Evolutionary conservation across 2,888 invertebrate species (phyloP).

Genomic region (Caenorhabditis virilis): DNA sequence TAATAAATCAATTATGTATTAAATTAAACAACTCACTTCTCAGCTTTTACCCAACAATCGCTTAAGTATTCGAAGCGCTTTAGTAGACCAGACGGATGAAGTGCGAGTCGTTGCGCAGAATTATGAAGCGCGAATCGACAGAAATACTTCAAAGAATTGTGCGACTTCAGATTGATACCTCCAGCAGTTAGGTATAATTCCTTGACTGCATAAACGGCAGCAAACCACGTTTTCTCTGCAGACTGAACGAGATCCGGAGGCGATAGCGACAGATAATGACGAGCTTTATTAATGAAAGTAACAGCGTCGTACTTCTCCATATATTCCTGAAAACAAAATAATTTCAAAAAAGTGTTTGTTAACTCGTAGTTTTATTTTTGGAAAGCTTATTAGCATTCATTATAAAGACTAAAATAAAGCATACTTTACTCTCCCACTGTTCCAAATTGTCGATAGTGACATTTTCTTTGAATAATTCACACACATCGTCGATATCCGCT

Average conservation of each 20-base stretch:
- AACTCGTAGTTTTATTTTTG: conserved; percentile 30
- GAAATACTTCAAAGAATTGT: conserved; percentile 23
- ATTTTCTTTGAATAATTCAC: conserved; percentile 13
- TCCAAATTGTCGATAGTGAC: conserved; percentile 11
- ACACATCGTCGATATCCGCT: conserved; percentile 8
- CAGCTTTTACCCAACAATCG: conserved; percentile 13
- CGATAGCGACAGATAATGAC: conserved; percentile 9
- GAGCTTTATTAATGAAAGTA: conserved; percentile 22
- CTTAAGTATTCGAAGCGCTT: neutral
- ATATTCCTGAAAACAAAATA: conserved; percentile 25
- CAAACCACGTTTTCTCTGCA: conserved; percentile 23
- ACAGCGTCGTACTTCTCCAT: conserved; percentile 22
- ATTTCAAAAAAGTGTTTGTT: conserved; percentile 30
- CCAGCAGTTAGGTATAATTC: conserved; percentile 9
- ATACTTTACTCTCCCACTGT: conserved; percentile 16
- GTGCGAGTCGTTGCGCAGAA: too few species aligned
- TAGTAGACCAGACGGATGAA: too few species aligned
- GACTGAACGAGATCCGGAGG: conserved; percentile 23
- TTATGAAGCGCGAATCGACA: conserved; percentile 5
- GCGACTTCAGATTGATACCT: conserved; percentile 21
- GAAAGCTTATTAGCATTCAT: conserved; percentile 31
- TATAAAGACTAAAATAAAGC: conserved; percentile 31
- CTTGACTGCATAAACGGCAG: conserved; percentile 28
- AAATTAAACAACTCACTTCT: conserved; percentile 15
- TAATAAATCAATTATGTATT: conserved; percentile 22